phyloP scores from a whole-genome alignment of 2,797 vertebrate species.

The Zalophus californianus region DNA sequence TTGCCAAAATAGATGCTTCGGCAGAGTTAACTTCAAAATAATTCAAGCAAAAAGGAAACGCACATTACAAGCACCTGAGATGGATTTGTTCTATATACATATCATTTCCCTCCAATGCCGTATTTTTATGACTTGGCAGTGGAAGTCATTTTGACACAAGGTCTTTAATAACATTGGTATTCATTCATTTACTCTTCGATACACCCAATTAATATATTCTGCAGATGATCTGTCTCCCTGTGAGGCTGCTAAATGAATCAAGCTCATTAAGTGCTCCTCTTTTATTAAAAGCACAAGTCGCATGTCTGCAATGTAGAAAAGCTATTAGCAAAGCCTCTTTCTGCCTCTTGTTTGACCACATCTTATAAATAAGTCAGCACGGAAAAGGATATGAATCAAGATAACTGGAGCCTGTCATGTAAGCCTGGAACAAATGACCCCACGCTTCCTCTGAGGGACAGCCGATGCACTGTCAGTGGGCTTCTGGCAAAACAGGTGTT shows the following conservation, averaged over 20 bases:
- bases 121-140: slow-evolving; percentile 63
- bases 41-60: slow-evolving; percentile 51
- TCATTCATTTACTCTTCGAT: slow-evolving; percentile 65
- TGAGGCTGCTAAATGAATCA: slow-evolving; percentile 82
- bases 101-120: slow-evolving; percentile 51
- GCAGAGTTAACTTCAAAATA: slow-evolving; percentile 62
- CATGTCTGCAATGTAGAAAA: slow-evolving; percentile 69
- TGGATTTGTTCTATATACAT: slow-evolving; percentile 73
- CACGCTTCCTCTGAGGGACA: background rate
- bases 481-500: background rate
- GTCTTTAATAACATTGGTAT: slow-evolving; percentile 75
- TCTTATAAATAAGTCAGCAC: slow-evolving; percentile 79
- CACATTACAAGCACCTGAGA: slow-evolving; percentile 54
- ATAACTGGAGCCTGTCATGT: slow-evolving; percentile 44
- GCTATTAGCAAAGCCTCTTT: slow-evolving; percentile 63
- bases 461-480: accelerated
- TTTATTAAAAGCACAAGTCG: slow-evolving; percentile 78
- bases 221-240: slow-evolving; percentile 68
- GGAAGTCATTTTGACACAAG: slow-evolving; percentile 78
- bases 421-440: slow-evolving; percentile 34
- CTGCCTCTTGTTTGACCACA: slow-evolving; percentile 65
- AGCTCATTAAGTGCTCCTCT: slow-evolving; percentile 76
- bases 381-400: slow-evolving; percentile 74
- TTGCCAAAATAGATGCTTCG: slow-evolving; percentile 71
- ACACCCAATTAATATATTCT: slow-evolving; percentile 78